Base-by-base conservation (phyloP, 1,140 invertebrate species). In the Xylocopa sonorina region DNA sequence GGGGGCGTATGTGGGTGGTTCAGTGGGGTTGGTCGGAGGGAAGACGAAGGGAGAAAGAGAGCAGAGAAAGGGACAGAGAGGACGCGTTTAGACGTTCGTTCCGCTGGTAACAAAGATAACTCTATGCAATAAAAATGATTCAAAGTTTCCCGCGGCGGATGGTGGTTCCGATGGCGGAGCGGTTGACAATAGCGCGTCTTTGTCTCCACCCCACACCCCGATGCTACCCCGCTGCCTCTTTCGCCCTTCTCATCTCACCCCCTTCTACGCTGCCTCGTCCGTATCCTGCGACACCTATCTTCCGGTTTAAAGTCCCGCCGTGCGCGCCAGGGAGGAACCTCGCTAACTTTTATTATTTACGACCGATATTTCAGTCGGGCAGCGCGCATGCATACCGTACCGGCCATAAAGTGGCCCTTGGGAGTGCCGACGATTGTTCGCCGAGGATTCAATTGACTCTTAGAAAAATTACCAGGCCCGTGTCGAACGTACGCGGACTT, bases 61-160 rank as follows among this genome's bases (percentile, higher is more conserved):
- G 32, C 53, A 62, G 66, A 62, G 80, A 68, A 78, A 64, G 72
- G 83, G 83, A 68, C 84, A 78, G 87, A 89, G 80, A 80, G 85
- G 84, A 87, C 85, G 81, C 90, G 90, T 91, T 93, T 92, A 93
- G 92, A 92, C 90, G 91, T 92, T 92, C 91, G 90, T 92, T 90
- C 90, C 90, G 90, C 88, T 90, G 89, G 87, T 93, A 93, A 93
- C 92, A 93, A 93, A 93, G 92, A 93, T 93, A 93, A 93, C 92
- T 93, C 92, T 92, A 92, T 92, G 92, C 92, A 93, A 93, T 93
- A 93, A 93, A 93, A 93, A 93, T 93, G 92, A 93, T 93, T 93
- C 92, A 93, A 93, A 93, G 92, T 93, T 93, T 93, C 92, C 92
- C 92, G 92, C 92, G 89, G 91, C 89, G 92, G 92, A 92, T 92